These are phyloP conservation scores for Halictus quadricinctus DNA, from an alignment of 2,888 invertebrate genomes.

Conservation along the genomic window DNA sequence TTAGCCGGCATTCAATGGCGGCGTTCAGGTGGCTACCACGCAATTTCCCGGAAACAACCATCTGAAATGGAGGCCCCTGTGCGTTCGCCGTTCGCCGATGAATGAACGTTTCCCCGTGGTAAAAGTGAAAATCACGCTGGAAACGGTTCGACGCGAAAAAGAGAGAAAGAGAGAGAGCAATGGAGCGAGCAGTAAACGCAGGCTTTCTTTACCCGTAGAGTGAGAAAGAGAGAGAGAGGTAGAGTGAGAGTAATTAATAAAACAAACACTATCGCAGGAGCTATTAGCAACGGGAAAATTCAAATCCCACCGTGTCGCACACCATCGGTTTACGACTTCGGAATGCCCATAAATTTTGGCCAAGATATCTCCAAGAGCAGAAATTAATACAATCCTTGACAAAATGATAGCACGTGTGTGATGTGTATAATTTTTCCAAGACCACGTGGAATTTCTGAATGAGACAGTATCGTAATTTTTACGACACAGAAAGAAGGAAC, in stretches of 20 bases:
- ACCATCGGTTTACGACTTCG: background rate
- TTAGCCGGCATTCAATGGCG: slow-evolving; percentile 42
- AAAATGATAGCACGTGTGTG: too few relatives aligned
- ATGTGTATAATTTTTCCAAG: too few relatives aligned
- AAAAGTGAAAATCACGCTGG: slow-evolving; percentile 40
- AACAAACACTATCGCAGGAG: background rate
- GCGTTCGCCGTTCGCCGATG: slow-evolving; percentile 25
- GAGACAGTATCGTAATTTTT: too few relatives aligned
- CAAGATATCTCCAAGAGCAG: background rate
- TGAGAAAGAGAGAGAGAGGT: background rate
- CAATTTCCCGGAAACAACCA: slow-evolving; percentile 39
- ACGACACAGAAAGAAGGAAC: too few relatives aligned
- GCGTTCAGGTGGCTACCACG: slow-evolving; percentile 30
- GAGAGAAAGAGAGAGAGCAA: background rate
- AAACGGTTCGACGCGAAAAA: slow-evolving; percentile 24
- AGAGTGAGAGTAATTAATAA: background rate
- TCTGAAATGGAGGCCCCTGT: slow-evolving; percentile 20
- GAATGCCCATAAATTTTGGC: slow-evolving; percentile 6
- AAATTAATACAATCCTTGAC: too few relatives aligned
- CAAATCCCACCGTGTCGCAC: background rate
- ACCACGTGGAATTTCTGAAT: too few relatives aligned
- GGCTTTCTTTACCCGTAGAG: background rate
- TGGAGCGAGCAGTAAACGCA: background rate
- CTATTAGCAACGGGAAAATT: background rate
- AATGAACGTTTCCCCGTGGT: slow-evolving; percentile 26